phyloP scores from a whole-genome alignment of 2,888 invertebrate species.

The Tenthredo notha region DNA sequence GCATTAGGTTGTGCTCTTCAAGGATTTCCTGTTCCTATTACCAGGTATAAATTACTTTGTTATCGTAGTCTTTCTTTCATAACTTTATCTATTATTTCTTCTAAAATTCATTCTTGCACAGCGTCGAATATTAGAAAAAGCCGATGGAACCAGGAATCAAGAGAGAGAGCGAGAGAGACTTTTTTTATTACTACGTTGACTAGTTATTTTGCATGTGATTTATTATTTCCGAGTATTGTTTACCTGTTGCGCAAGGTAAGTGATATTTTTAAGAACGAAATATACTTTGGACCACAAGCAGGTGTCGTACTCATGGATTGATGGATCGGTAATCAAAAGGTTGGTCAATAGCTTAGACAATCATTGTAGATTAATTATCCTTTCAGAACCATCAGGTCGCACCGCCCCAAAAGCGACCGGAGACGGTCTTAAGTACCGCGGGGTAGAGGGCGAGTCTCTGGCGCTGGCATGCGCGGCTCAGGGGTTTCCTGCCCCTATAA shows the following conservation, averaged over 20 bases:
- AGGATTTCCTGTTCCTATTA: constrained; percentile 86
- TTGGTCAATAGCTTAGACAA: constrained; percentile 33
- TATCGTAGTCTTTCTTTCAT: not conserved
- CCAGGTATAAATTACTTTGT: constrained; percentile 82
- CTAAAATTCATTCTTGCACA: not conserved
- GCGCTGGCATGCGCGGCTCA: constrained; percentile 75
- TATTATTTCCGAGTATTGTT: not conserved
- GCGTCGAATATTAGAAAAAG: not conserved
- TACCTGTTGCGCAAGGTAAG: constrained; percentile 12
- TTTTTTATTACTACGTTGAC: not conserved
- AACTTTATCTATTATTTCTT: not conserved
- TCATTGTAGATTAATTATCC: constrained; percentile 60
- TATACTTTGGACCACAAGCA: not conserved
- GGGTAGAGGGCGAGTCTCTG: constrained; percentile 73
- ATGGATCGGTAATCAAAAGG: constrained; percentile 21
- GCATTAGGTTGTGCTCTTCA: constrained; percentile 87
- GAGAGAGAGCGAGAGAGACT: not conserved
- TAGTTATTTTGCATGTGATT: constrained; percentile 13
- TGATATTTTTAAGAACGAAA: not conserved
- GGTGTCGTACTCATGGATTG: constrained; percentile 23
- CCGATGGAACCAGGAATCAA: constrained; percentile 25
- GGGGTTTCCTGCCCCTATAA: constrained; percentile 76
- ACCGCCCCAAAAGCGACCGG: constrained; percentile 77
- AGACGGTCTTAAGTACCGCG: constrained; percentile 76
- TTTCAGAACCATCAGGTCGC: constrained; percentile 77